Evolutionary conservation across 2,888 invertebrate genomes (phyloP).

Genomic region (Marasmarcha lunaedactyla): DNA sequence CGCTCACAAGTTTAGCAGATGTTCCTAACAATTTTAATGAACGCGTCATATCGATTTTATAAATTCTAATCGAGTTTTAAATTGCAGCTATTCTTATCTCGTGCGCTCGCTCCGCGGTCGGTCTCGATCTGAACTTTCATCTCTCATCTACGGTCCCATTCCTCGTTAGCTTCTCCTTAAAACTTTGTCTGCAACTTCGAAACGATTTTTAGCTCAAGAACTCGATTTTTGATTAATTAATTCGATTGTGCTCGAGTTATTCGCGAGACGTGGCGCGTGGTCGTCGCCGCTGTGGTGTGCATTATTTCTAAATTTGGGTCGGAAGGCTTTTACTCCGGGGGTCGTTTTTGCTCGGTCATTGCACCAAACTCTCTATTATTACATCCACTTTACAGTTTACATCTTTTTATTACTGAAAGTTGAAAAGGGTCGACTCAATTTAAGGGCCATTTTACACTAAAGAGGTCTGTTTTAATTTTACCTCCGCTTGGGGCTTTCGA

Average conservation of each 20-base stretch:
- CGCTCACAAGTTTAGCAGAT: too few species aligned
- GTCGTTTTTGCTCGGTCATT: constrained; percentile 55
- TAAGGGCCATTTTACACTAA: neutral
- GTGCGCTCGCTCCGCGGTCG: constrained; percentile 32
- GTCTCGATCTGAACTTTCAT: constrained; percentile 40
- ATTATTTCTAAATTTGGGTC: constrained; percentile 57
- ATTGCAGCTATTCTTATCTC: constrained; percentile 67
- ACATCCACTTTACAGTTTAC: constrained; percentile 36
- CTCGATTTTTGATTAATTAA: constrained; percentile 65
- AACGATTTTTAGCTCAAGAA: constrained; percentile 61
- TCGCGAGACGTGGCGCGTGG: constrained; percentile 44
- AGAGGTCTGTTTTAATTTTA: constrained; percentile 1
- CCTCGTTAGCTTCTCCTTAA: constrained; percentile 66
- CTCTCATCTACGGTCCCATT: constrained; percentile 48
- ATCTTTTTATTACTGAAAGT: neutral
- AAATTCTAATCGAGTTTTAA: constrained; percentile 69
- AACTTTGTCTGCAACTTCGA: constrained; percentile 49
- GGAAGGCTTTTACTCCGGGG: constrained; percentile 30
- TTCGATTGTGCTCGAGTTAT: constrained; percentile 62
- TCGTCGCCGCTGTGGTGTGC: constrained; percentile 42
- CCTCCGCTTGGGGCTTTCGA: too few species aligned
- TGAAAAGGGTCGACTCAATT: constrained; percentile 1
- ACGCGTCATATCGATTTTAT: constrained; percentile 45
- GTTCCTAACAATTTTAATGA: constrained; percentile 34
- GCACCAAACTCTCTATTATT: constrained; percentile 50